These are phyloP conservation scores for Eilema depressum DNA, from an alignment of 2,888 invertebrate species.

Conservation along the genomic window DNA sequence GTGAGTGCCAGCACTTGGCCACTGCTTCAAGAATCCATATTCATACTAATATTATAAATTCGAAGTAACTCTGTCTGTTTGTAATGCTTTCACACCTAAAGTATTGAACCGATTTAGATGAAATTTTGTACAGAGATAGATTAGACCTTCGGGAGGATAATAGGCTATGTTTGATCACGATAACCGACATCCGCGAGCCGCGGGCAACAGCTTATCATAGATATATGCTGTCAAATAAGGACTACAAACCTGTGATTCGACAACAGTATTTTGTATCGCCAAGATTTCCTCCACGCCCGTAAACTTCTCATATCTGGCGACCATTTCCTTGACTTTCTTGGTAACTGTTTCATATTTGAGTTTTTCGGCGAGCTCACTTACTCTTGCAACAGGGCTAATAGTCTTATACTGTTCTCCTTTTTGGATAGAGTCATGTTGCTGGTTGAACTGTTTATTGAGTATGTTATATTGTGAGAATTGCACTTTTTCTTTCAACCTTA, in stretches of 20 bases:
- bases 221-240: not conserved
- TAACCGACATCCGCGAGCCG: no score
- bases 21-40: no score
- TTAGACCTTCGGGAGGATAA: no score
- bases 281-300: slow-evolving; percentile 93
- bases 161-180: no score
- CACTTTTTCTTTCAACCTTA: slow-evolving; percentile 73
- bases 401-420: slow-evolving; percentile 73
- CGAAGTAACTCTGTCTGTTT: no score
- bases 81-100: no score
- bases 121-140: no score
- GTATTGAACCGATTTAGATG: no score
- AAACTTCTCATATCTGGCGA: slow-evolving; percentile 90
- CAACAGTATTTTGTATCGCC: slow-evolving; percentile 91
- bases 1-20: no score
- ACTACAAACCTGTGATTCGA: slow-evolving; percentile 87
- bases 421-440: slow-evolving; percentile 57
- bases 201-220: not conserved
- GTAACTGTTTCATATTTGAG: slow-evolving; percentile 72
- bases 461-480: slow-evolving; percentile 62
- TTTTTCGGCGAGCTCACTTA: slow-evolving; percentile 75
- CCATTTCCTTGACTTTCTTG: slow-evolving; percentile 78
- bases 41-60: no score
- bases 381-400: slow-evolving; percentile 66
- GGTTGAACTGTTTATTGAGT: slow-evolving; percentile 25